Evolutionary conservation across 2,888 invertebrate genomes (phyloP).

Genomic region (Linnaemya vulpina): DNA sequence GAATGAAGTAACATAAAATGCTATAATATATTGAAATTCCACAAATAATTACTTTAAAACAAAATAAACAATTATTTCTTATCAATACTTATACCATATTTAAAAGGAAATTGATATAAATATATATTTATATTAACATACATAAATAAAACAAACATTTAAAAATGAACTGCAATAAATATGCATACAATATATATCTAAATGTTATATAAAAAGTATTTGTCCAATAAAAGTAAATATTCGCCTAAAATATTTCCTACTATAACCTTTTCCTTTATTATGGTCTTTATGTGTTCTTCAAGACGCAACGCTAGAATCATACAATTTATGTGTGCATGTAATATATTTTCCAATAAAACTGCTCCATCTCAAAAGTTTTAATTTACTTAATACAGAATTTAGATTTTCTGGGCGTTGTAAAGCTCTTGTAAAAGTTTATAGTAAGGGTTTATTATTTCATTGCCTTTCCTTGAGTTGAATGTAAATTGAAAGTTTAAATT

Average conservation of each 20-base stretch:
- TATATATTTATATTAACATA: conserved; percentile 69
- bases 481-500: no score
- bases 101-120: conserved; percentile 44
- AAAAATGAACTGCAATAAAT: conserved; percentile 64
- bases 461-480: no score
- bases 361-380: no score
- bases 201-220: conserved; percentile 70
- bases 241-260: conserved; percentile 56
- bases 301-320: no score
- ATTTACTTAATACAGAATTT: no score
- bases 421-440: no score
- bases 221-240: conserved; percentile 72
- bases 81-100: conserved; percentile 39
- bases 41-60: conserved; percentile 71
- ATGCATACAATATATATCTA: conserved; percentile 67
- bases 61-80: conserved; percentile 56
- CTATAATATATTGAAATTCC: conserved; percentile 62
- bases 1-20: conserved; percentile 36
- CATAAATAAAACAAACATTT: conserved; percentile 56
- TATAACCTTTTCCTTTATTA: background rate
- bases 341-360: no score
- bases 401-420: no score
- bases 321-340: no score
- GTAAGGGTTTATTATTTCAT: no score
- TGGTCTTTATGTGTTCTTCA: no score